phyloP scores from a whole-genome alignment of 2,888 invertebrate species.

The Epinotia bilunana region DNA sequence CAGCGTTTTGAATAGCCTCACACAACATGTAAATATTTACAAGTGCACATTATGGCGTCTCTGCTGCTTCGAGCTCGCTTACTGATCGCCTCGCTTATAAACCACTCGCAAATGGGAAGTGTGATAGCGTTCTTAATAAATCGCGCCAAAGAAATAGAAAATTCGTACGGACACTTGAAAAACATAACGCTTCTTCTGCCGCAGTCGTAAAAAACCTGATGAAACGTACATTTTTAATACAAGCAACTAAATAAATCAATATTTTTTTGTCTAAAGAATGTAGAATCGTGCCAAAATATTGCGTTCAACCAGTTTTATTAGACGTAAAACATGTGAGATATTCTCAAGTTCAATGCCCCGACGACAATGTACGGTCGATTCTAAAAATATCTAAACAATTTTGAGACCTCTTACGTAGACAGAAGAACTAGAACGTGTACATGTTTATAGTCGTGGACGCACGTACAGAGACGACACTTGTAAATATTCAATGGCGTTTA shows the following conservation, averaged over 20 bases:
- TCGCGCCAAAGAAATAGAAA: too few species aligned
- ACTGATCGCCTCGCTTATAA: too few species aligned
- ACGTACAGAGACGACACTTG: slow-evolving; percentile 41
- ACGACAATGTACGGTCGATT: slow-evolving; percentile 28
- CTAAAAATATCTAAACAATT: not conserved
- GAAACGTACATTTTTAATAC: not conserved
- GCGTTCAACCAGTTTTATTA: slow-evolving; percentile 28
- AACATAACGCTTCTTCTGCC: too few species aligned
- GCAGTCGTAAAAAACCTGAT: not conserved
- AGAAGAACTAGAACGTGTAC: not conserved
- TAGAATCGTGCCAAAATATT: slow-evolving; percentile 30
- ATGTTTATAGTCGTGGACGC: not conserved
- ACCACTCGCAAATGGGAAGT: too few species aligned
- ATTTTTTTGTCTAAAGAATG: slow-evolving; percentile 7
- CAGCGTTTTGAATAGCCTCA: too few species aligned
- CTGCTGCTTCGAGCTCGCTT: too few species aligned
- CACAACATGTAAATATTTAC: too few species aligned
- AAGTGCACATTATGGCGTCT: too few species aligned
- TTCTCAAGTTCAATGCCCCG: slow-evolving; percentile 31
- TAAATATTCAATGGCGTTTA: slow-evolving; percentile 42
- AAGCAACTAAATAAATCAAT: slow-evolving; percentile 8
- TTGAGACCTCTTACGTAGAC: not conserved
- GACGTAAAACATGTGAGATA: slow-evolving; percentile 27
- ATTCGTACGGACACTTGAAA: too few species aligned
- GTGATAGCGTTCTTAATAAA: too few species aligned